Conservation (phyloP, 2,888 invertebrate species). For the Empis stercorea region DNA sequence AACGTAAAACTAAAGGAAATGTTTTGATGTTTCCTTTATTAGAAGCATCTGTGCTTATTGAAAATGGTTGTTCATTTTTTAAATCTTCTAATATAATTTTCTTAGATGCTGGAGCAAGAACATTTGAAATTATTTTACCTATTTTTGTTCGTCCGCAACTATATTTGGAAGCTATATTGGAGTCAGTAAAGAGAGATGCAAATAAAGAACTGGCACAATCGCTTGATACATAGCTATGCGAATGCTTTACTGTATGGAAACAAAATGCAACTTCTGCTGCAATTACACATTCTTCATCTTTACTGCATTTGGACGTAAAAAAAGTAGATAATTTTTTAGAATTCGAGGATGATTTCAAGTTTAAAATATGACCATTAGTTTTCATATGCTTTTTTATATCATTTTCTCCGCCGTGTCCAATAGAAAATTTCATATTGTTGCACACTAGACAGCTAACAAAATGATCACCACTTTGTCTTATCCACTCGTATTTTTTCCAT, state of each 20-base stretch:
- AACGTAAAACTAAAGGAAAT: not conserved
- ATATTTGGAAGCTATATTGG: not conserved
- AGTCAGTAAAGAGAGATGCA: not conserved
- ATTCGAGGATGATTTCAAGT: not conserved
- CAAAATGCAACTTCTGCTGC: not conserved
- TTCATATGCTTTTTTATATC: not conserved
- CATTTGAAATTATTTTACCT: not conserved
- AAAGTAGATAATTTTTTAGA: not conserved
- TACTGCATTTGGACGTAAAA: not conserved
- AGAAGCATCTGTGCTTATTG: not conserved
- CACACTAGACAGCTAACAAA: not conserved
- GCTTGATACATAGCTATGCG: not conserved
- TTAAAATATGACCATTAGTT: not conserved
- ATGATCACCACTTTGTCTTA: not conserved
- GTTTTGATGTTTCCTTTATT: slow-evolving; percentile 1
- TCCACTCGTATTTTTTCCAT: not conserved
- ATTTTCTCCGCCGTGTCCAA: not conserved
- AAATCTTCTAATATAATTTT: not conserved
- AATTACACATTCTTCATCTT: not conserved
- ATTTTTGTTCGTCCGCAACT: not conserved
- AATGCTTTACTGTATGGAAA: not conserved
- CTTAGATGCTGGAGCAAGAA: not conserved
- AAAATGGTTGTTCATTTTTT: not conserved
- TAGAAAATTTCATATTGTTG: not conserved
- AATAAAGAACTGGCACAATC: not conserved